Evolutionary conservation across 2,113 vertebrate species (phyloP).

Genomic region (Orientallactaga bullata): DNA sequence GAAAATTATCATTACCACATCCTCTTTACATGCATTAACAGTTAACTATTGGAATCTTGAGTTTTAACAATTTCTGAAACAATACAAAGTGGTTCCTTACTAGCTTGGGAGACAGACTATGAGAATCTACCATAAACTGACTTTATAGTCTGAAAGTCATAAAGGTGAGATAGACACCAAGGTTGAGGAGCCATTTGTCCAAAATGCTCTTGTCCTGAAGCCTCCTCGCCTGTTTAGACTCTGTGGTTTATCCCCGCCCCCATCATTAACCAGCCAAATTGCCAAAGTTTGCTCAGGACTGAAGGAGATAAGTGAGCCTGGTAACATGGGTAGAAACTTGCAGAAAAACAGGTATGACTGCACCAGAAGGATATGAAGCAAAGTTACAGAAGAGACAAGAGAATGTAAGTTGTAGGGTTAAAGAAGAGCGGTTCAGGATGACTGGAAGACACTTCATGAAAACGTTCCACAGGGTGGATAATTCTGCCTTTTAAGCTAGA

Average conservation of each 20-base stretch:
- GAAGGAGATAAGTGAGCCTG: not conserved
- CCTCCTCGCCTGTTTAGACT: not conserved
- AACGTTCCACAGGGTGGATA: not conserved
- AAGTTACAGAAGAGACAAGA: not conserved
- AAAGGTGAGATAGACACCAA: not conserved
- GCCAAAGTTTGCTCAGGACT: not conserved
- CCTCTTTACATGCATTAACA: not conserved
- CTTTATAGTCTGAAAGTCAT: not conserved
- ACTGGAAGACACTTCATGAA: not conserved
- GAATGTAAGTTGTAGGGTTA: not conserved
- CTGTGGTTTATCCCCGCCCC: not conserved
- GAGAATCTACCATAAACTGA: not conserved
- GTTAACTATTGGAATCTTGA: not conserved
- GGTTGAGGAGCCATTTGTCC: not conserved
- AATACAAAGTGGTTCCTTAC: not conserved
- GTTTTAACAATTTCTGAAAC: conserved; percentile 29
- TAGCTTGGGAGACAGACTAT: not conserved
- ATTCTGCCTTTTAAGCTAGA: not conserved
- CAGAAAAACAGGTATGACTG: conserved; percentile 56
- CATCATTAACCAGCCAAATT: not conserved
- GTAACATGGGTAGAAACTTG: conserved; percentile 10
- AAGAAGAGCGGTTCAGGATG: not conserved
- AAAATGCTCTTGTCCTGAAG: not conserved
- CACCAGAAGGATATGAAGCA: not conserved
- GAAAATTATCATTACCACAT: not conserved